Base-by-base conservation (phyloP, 1,140 invertebrate species). In the Orussus abietinus region DNA sequence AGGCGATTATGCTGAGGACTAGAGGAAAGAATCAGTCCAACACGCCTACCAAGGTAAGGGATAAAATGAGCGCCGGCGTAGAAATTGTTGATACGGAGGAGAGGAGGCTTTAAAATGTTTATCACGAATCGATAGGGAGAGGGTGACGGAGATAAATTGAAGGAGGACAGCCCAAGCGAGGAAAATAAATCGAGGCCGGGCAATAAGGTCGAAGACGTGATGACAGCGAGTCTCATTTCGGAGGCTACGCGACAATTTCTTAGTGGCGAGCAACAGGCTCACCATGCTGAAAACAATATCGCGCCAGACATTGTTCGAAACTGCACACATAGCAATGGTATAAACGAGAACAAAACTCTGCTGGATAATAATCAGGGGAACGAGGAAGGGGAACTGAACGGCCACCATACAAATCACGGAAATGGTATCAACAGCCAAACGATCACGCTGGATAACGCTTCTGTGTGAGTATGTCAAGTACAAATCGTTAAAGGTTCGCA, bases 1-100 rank as follows among this genome's bases (percentile, higher is more conserved):
- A 90, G 67, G 86, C 85, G 30, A 90, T 90, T 48, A 90, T 90
- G 88, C 75, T 80, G 22, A 75, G 88, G 53, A 90, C 88, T 31
- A 76, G 87, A 45, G 82, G 80, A 38, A 82, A 77, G 48, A 78
- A 76, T 53, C 72, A 77, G 49, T 57, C 68, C n/a, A 74, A 73
- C 51, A 75, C 77, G 34, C 72, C 78, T 6, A 46, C 56, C 11
- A 73, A 70, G 62, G 69, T 72, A 58, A 45, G 13, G 13, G 29
- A 19, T 28, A 32, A 7, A 32, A 14, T 32, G 10, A 14, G n/a
- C 6, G n/a, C n/a, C n/a, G n/a, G n/a, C n/a, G n/a, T n/a, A n/a
- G n/a, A n/a, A n/a, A n/a, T n/a, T n/a, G n/a, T n/a, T n/a, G n/a
- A n/a, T n/a, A n/a, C n/a, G n/a, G n/a, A n/a, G n/a, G n/a, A 29